Evolutionary conservation across 2,888 invertebrate genomes (phyloP), one percentile per base, ranked within the genome.

Genomic region (Maniola hyperantus): DNA sequence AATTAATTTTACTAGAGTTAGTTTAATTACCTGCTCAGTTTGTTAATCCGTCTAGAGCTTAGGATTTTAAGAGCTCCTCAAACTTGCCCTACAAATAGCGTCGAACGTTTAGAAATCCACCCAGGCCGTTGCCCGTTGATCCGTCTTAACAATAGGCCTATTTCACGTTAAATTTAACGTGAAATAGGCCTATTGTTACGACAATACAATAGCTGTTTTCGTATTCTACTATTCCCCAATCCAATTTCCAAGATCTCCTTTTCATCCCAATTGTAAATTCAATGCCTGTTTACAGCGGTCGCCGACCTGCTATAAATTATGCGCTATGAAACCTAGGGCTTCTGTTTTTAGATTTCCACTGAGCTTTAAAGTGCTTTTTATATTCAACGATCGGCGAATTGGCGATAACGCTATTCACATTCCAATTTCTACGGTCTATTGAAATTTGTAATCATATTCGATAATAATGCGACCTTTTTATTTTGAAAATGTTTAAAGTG

Each of bases 191-290:
- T n/a, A n/a, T n/a, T n/a, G n/a, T n/a, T 57, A 13, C 55, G 18
- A 57, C 20, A 57, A 39, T 42, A 42, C 57, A 57, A 57, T 57
- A 8, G 59, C n/a, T 2, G 48, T 36, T 50, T 60, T 50, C 34
- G 33, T 60, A 36, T 50, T 11, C 44, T 13, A 7, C 59, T 10
- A n/a, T 48, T 34, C 50, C 59, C 36, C 50, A 48, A 66, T 66
- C 60, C 63, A 66, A 53, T 64, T 55, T 60, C 10, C 42, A 50
- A 59, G 34, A 63, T 46, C 18, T 33, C 54, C 54, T 51, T 53
- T 66, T 64, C 64, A 60, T 64, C 66, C 64, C 60, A 50, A 64
- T 69, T 66, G 60, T 60, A 61, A 57, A 64, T 69, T 69, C 64
- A 64, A 46, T 64, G 51, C 39, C 57, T 69, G 46, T 61, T 60